Base-by-base conservation (phyloP, 2,888 invertebrate species). In the Drosophila robusta region DNA sequence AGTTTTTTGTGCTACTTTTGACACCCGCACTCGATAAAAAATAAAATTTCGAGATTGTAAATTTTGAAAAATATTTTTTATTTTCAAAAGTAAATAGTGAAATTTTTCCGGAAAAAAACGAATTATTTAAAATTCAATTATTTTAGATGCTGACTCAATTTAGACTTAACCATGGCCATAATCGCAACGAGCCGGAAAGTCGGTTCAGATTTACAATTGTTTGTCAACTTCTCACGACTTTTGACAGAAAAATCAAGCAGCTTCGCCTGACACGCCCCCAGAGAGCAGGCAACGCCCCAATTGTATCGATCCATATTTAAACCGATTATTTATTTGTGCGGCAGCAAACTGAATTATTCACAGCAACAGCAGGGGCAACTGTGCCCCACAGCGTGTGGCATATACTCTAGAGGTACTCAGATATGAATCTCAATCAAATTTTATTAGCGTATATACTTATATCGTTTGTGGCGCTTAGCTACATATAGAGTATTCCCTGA, bases 281-380 rank as follows among this genome's bases (percentile, higher is more conserved):
- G 3, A 14, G 24, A 41, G 12, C 34, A 26, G 14, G 42, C 24
- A 42, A 55, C 52, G 49, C 44, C 38, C 49, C 36, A 45, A 39
- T 72, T 57, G 66, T 56, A 70, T 66, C 66, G 70, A 75, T 70
- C 55, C 67, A 63, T 36, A 71, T 71, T 50, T 75, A 70, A 70
- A 60, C 42, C 51, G 56, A 52, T 72, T 70, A 65, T 70, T 52
- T 65, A 54, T 44, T 24, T 34, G 39, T 46, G 70, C 52, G 65
- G 70, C 45, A 54, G 54, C 34, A 56, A 60, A 66, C 52, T 74
- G 60, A 77, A 70, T 77, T 63, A 64, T 73, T 70, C 66, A 70
- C 9, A 2, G 44, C 71, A 56, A 36, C 29, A 34, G 36, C 47
- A 32, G 29, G n/a, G 9, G 36, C 36, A 46, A 34, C 46, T 39